These are phyloP conservation scores for Apantesis nais DNA, from an alignment of 2,888 invertebrate species.

Conservation along the genomic window DNA sequence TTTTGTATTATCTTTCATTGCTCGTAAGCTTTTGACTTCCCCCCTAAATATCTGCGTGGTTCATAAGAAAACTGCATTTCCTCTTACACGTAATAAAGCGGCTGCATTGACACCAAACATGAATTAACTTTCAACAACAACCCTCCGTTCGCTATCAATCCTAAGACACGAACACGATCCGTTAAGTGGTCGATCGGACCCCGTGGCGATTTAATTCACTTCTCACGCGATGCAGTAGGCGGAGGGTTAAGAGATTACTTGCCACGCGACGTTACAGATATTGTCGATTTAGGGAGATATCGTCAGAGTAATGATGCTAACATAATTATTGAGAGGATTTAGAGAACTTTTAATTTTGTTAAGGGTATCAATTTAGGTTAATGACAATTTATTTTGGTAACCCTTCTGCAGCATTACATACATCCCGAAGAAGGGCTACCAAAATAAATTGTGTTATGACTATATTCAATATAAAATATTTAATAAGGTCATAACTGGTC, in stretches of 20 bases:
- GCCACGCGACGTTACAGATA: slow-evolving; percentile 82
- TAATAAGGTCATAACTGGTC: no score
- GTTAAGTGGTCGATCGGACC: slow-evolving; percentile 79
- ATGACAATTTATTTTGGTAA: slow-evolving; percentile 1
- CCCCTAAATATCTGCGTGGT: slow-evolving; percentile 42
- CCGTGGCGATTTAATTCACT: slow-evolving; percentile 77
- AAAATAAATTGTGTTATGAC: background rate
- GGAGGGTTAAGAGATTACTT: slow-evolving; percentile 79
- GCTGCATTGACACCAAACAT: slow-evolving; percentile 80
- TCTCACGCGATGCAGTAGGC: slow-evolving; percentile 77
- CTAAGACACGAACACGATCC: slow-evolving; percentile 77
- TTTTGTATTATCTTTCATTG: background rate
- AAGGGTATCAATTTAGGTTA: slow-evolving; percentile 17
- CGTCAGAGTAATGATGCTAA: slow-evolving; percentile 73
- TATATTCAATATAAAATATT: background rate
- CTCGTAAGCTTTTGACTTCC: slow-evolving; percentile 13
- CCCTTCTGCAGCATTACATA: background rate
- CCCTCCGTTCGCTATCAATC: slow-evolving; percentile 76
- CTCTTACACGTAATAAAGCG: slow-evolving; percentile 73
- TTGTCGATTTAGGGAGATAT: slow-evolving; percentile 77
- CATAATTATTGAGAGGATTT: slow-evolving; percentile 61
- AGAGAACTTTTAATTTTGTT: slow-evolving; percentile 36
- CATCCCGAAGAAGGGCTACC: background rate
- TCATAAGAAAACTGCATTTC: slow-evolving; percentile 74
- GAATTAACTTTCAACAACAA: slow-evolving; percentile 80